Evolutionary conservation across 2,888 invertebrate genomes (phyloP).

Genomic region (Pseudolycoriella hygida): DNA sequence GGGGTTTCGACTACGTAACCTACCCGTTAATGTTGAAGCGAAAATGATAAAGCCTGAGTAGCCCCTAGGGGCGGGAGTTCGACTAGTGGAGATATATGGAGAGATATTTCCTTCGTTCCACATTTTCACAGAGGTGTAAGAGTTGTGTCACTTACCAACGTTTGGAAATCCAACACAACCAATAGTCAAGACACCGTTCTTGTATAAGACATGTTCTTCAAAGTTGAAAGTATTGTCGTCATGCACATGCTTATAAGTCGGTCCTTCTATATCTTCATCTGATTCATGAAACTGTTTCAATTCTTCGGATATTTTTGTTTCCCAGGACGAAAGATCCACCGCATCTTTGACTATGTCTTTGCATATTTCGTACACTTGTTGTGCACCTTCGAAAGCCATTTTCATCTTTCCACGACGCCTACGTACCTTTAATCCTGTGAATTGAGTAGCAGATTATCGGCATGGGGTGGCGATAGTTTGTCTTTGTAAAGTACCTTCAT

Average conservation of each 20-base stretch:
- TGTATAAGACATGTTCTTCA: constrained; percentile 36
- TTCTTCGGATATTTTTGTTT: constrained; percentile 67
- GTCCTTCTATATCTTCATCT: not conserved
- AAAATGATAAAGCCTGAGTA: too few species aligned
- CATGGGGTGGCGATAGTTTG: too few species aligned
- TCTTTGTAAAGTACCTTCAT: too few species aligned
- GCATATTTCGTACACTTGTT: constrained; percentile 60
- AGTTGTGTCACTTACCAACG: too few species aligned
- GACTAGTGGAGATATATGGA: too few species aligned
- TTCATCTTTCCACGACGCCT: constrained; percentile 44
- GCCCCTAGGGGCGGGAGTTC: too few species aligned
- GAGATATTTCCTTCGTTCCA: too few species aligned
- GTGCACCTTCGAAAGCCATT: constrained; percentile 55
- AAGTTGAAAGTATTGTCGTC: constrained; percentile 12
- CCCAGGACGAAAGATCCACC: constrained; percentile 68
- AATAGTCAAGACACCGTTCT: constrained; percentile 63
- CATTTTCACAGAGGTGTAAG: too few species aligned
- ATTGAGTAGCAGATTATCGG: constrained; percentile 14
- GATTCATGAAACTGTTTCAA: constrained; percentile 32
- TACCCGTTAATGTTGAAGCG: too few species aligned
- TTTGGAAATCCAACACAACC: constrained; percentile 91
- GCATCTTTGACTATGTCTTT: constrained; percentile 50
- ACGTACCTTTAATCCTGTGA: constrained; percentile 36
- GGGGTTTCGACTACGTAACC: too few species aligned
- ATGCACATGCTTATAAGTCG: not conserved